These are phyloP conservation scores for Dicerorhinus sumatrensis DNA, from an alignment of 2,113 vertebrate species.

Conservation along the genomic window DNA sequence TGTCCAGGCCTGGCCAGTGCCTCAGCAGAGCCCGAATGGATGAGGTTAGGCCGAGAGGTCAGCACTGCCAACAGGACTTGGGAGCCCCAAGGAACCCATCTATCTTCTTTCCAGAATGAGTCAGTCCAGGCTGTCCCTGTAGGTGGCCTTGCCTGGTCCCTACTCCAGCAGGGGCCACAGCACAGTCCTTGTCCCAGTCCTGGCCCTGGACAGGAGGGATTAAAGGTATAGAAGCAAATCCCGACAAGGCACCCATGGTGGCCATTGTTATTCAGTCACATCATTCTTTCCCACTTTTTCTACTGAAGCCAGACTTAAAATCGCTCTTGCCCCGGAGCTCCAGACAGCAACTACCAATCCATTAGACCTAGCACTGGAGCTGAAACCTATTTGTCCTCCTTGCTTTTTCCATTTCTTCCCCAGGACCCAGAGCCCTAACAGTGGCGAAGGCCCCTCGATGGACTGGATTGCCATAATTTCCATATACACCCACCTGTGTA, in stretches of 20 bases:
- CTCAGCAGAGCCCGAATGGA: not conserved
- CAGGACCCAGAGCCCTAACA: not conserved
- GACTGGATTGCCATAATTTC: not conserved
- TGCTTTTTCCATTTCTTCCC: not conserved
- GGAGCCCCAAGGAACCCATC: not conserved
- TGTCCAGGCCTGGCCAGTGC: slow-evolving; percentile 48
- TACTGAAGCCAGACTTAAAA: slow-evolving; percentile 12
- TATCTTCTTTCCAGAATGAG: not conserved
- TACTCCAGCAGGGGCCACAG: not conserved
- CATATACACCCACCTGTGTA: not conserved
- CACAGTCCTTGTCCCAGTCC: not conserved
- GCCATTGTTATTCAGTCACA: not conserved
- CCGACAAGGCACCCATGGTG: not conserved
- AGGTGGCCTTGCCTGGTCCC: not conserved
- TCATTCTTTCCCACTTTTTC: not conserved
- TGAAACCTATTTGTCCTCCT: not conserved
- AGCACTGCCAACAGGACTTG: not conserved
- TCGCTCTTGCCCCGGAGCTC: not conserved
- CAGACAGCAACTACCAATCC: no score
- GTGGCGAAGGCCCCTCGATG: not conserved
- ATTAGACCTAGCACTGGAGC: not conserved
- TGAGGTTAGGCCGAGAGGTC: not conserved
- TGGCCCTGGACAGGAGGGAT: not conserved
- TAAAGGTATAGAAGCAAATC: not conserved
- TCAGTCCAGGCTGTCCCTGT: not conserved